Evolutionary conservation across 92 coral and sea anemone species (phyloP).

Genomic region (Muricea muricata): DNA sequence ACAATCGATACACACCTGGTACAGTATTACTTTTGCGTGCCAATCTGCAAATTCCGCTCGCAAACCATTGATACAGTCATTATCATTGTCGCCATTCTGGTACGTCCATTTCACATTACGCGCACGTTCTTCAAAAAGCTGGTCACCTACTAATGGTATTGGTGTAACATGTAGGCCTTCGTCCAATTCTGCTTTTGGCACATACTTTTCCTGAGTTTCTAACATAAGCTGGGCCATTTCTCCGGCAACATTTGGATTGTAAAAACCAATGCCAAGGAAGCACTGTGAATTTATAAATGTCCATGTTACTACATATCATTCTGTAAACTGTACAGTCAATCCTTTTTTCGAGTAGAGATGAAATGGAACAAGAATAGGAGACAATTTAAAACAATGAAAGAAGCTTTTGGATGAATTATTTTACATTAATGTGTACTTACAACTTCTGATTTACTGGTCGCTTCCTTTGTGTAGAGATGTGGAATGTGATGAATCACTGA

Average conservation of each 20-base stretch:
- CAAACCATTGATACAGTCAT: slow-evolving; percentile 20
- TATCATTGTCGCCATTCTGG: slow-evolving; percentile 24
- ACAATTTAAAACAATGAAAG: too few species aligned
- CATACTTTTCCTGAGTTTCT: slow-evolving; percentile 15
- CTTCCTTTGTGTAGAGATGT: slow-evolving; percentile 21
- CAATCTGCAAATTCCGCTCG: slow-evolving; percentile 28
- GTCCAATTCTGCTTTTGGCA: background rate
- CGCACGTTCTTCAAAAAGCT: slow-evolving; percentile 35
- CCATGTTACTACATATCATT: too few species aligned
- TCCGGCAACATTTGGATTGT: slow-evolving; percentile 38
- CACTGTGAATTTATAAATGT: slow-evolving; percentile 25
- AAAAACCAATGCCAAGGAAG: slow-evolving; percentile 31
- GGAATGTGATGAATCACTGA: slow-evolving; percentile 28
- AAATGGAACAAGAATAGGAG: too few species aligned
- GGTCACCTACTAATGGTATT: slow-evolving; percentile 26
- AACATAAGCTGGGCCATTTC: slow-evolving; percentile 40
- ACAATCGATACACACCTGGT: slow-evolving; percentile 6
- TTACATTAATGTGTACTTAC: too few species aligned
- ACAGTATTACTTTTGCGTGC: slow-evolving; percentile 31
- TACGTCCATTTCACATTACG: slow-evolving; percentile 44
- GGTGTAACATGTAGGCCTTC: background rate
- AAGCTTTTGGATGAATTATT: too few species aligned
- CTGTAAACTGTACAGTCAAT: too few species aligned
- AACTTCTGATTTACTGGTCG: slow-evolving; percentile 15
- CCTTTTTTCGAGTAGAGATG: too few species aligned